phyloP scores from a whole-genome alignment of 1,140 invertebrate genomes.

The Leptopilina boulardi region DNA sequence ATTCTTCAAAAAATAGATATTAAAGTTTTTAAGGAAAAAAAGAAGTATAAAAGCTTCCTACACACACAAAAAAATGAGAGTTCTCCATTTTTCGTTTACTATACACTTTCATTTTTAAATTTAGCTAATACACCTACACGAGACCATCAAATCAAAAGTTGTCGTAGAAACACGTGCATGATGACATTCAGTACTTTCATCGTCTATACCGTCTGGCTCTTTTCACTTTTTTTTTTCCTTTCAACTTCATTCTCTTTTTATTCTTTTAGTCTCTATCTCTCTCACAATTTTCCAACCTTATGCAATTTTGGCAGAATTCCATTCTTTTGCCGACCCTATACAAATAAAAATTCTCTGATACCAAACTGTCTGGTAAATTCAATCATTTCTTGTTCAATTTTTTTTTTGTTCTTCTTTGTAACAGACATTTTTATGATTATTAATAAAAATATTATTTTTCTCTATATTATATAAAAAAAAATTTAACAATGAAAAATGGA shows the following conservation, averaged over 20 bases:
- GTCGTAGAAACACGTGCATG: neutral
- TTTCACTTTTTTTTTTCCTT: neutral
- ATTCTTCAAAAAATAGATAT: too few species aligned
- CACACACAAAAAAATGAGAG: neutral
- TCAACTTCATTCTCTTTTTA: neutral
- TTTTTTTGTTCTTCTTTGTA: too few species aligned
- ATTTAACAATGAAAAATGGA: neutral
- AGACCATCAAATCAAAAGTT: neutral
- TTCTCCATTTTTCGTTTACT: neutral
- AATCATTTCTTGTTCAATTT: neutral
- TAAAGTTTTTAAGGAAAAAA: neutral
- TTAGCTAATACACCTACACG: constrained; percentile 1
- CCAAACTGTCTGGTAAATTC: neutral
- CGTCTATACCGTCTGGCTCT: neutral
- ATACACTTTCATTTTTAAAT: constrained; percentile 4
- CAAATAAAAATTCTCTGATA: constrained; percentile 1
- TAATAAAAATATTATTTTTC: too few species aligned
- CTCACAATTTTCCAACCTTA: neutral
- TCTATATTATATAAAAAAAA: neutral
- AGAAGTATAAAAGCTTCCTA: neutral
- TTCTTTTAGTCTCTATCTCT: neutral
- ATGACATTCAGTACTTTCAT: constrained; percentile 20
- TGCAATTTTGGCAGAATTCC: constrained; percentile 2
- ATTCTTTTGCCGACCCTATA: neutral
- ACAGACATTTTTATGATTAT: neutral